Conservation (phyloP, 2,113 vertebrate species). For the Saimiri boliviensis region DNA sequence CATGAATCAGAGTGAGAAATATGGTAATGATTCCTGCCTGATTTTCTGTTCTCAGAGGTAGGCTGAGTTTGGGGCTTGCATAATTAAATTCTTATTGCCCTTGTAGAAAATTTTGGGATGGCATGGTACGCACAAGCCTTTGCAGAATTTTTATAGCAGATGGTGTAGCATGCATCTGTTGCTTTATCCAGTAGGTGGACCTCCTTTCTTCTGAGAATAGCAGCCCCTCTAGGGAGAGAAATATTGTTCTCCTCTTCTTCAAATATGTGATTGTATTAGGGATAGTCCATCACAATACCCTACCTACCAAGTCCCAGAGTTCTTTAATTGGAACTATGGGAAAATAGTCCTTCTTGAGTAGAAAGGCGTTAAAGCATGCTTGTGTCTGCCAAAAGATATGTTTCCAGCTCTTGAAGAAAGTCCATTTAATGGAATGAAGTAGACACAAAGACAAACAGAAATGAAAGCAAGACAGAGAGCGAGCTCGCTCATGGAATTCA, state of each 20-base stretch:
- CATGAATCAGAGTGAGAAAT: background rate
- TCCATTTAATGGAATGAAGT: background rate
- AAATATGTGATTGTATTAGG: background rate
- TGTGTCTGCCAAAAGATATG: background rate
- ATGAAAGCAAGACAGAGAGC: background rate
- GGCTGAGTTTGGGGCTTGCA: background rate
- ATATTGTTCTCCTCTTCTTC: background rate
- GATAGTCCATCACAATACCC: background rate
- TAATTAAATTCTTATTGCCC: background rate
- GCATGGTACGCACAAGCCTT: background rate
- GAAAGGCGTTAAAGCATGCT: background rate
- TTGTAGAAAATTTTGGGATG: background rate
- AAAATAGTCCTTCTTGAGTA: background rate
- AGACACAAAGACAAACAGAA: background rate
- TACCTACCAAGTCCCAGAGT: too few species aligned
- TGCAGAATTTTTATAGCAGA: background rate
- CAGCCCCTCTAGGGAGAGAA: background rate
- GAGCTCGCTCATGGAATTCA: too few species aligned
- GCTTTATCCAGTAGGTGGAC: background rate
- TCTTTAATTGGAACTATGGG: background rate
- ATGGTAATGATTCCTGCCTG: background rate
- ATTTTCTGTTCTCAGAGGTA: background rate
- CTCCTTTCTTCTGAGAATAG: background rate
- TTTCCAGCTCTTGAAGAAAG: background rate
- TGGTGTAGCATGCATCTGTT: rapidly evolving